Conservation (phyloP, 2,888 invertebrate genomes). For the Fragum whitleyi region DNA sequence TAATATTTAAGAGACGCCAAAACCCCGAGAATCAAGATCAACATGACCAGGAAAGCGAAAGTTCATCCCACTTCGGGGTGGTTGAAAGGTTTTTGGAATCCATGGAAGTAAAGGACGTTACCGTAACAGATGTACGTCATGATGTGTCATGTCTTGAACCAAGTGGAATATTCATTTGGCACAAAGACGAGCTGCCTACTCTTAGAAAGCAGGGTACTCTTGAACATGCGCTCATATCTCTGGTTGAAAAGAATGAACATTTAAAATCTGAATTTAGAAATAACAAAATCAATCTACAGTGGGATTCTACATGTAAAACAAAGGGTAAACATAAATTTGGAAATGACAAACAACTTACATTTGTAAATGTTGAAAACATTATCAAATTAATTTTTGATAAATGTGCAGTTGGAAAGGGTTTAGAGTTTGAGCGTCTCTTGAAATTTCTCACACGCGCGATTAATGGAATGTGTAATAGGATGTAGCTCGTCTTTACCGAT, state of each 20-base stretch:
- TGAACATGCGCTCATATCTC: neutral
- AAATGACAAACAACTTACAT: neutral
- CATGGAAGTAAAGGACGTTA: neutral
- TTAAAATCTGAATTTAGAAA: neutral
- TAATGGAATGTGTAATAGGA: neutral
- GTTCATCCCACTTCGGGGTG: too few species aligned
- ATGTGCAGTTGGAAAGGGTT: neutral
- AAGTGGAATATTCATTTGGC: neutral
- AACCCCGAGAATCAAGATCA: too few species aligned
- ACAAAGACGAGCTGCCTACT: neutral
- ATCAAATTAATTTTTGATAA: neutral
- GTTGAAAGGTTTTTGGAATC: neutral
- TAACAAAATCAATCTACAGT: neutral
- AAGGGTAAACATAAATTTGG: neutral
- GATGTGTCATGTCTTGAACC: neutral
- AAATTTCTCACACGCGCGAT: neutral
- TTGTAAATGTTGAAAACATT: conserved; percentile 1
- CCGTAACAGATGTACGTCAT: neutral
- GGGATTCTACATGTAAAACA: neutral
- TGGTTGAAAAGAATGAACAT: neutral
- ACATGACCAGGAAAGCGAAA: too few species aligned
- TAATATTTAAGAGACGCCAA: too few species aligned
- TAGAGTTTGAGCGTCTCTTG: neutral
- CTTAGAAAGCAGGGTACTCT: neutral
- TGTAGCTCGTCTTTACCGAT: too few species aligned